A percentile compares a stretch with the other conserved stretches of the same genome.
These are phyloP conservation scores for Magallana nippona DNA, from an alignment of 2,888 invertebrate genomes.

Conservation along the genomic window DNA sequence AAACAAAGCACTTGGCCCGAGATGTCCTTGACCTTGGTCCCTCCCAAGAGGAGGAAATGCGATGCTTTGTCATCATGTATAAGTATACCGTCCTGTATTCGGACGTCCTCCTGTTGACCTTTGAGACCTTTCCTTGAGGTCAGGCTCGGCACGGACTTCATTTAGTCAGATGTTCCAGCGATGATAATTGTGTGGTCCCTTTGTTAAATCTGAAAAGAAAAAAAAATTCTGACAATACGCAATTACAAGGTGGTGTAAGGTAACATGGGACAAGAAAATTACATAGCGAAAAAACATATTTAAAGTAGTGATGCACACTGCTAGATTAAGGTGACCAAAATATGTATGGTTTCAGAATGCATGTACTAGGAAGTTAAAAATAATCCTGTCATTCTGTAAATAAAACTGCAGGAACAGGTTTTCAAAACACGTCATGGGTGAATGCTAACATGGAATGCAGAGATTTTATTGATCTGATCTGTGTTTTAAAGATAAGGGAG, in stretches of 20 bases:
- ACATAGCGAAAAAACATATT: too few relatives aligned
- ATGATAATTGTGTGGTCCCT: not conserved
- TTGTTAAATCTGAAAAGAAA: not conserved
- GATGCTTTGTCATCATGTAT: not conserved
- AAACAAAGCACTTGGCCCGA: not conserved
- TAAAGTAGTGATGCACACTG: too few relatives aligned
- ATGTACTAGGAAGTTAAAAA: not conserved
- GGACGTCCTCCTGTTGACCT: not conserved
- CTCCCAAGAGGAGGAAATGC: not conserved
- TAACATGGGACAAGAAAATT: not conserved
- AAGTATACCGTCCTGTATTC: not conserved
- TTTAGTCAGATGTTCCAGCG: not conserved
- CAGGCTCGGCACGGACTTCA: not conserved
- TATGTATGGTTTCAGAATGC: not conserved
- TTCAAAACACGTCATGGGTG: not conserved
- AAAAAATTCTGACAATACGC: not conserved
- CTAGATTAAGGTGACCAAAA: too few relatives aligned
- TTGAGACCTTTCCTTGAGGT: not conserved
- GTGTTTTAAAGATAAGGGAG: not conserved
- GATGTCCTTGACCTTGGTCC: not conserved
- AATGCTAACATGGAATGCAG: conserved; percentile 10
- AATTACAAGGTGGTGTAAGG: not conserved
- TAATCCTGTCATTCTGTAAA: not conserved
- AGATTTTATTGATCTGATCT: conserved; percentile 1
- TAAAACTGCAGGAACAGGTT: not conserved